These are phyloP conservation scores for Orthonyx spaldingii DNA, from an alignment of 2,113 vertebrate genomes.

Conservation along the genomic window DNA sequence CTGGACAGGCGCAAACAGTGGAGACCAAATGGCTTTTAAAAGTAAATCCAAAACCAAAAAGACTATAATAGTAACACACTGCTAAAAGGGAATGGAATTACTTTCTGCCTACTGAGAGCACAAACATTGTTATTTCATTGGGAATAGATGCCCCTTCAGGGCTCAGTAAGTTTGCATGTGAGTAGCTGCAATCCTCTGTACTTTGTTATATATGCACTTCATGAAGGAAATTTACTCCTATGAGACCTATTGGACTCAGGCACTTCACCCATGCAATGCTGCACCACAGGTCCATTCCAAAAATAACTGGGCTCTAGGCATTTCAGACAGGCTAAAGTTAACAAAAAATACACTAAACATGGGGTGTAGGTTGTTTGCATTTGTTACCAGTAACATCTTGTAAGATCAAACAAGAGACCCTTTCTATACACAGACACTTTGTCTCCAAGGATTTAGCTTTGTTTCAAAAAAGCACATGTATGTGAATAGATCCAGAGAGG, in stretches of 20 bases:
- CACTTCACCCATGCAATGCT: background rate
- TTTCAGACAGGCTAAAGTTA: background rate
- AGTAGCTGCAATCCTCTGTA: background rate
- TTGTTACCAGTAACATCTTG: background rate
- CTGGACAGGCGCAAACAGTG: background rate
- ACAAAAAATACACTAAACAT: background rate
- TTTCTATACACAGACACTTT: background rate
- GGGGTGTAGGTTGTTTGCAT: background rate
- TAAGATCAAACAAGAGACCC: background rate
- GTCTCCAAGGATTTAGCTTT: background rate
- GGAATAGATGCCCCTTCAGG: background rate
- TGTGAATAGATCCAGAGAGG: background rate
- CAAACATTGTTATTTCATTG: background rate
- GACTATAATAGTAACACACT: background rate
- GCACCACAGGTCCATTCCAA: background rate
- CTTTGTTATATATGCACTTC: background rate
- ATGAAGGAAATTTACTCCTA: background rate
- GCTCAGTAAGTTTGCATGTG: background rate
- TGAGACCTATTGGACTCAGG: background rate
- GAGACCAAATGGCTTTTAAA: background rate
- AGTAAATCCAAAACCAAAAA: background rate
- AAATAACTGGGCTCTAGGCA: fast-evolving
- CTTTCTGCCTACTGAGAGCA: background rate
- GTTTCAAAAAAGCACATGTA: background rate
- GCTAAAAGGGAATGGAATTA: background rate